Base-by-base conservation (phyloP, 2,888 invertebrate genomes). In the Abrostola triplasia region DNA sequence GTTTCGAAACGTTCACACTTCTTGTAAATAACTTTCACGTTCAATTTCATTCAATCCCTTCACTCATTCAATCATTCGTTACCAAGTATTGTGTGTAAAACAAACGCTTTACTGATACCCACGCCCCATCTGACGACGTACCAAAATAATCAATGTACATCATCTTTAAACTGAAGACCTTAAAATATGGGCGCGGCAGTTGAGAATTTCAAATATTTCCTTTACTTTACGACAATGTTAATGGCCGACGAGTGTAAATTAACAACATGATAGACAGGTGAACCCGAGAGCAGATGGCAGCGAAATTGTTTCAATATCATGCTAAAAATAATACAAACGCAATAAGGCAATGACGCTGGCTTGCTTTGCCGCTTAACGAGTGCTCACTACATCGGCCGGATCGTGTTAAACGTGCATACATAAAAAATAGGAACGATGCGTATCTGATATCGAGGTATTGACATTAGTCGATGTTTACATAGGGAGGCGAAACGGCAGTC, bases 401-500 rank as follows among this genome's bases (percentile, higher is more conserved):
- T 86, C 85, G 83, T 81, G 85, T 86, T 84, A 86, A 84, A 88
- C 85, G 86, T 84, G 84, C 81, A 83, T 83, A 80, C 79, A 83
- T 76, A 87, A 87, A 90, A 92, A 91, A 90, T 84, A 87, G 83
- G 87, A 88, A 89, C 89, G 88, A 84, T 84, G 82, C 88, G 85
- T 93, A 93, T 92, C 93, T 85, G 93, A 92, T 93, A 92, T 84
- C 84, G 86, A 87, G 84, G 80, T 93, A 87, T 94, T 92, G 92
- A 94, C 93, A 90, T 89, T 88, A 84, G 88, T 88, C 86, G 75
- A 82, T 92, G 91, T 94, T 93, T 90, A 92, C 93, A 83, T 87
- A 94, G 87, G 88, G 87, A 91, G 92, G 90, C 93, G 89, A 93
- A 93, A 92, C 94, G 94, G 94, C 93, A 94, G 93, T 93, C 93